phyloP scores from a whole-genome alignment of 2,888 invertebrate genomes.

The Caenorhabditis sinica region DNA sequence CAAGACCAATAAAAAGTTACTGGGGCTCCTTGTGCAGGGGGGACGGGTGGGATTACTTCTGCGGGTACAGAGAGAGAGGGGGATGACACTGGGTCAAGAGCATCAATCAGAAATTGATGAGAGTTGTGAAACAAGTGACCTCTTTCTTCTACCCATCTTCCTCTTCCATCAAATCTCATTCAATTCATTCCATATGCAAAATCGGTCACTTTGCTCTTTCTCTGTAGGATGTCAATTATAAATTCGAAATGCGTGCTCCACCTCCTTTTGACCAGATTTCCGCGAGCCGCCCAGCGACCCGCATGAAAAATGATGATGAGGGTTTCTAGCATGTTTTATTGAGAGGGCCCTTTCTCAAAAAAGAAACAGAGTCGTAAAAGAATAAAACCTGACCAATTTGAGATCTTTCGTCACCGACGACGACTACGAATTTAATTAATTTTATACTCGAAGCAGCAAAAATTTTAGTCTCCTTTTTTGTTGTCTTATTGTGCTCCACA shows the following conservation, averaged over 20 bases:
- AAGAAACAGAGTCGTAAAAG: constrained; percentile 4
- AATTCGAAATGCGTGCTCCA: constrained; percentile 41
- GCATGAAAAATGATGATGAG: constrained; percentile 28
- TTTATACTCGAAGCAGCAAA: constrained; percentile 20
- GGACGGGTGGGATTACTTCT: constrained; percentile 5
- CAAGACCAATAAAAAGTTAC: constrained; percentile 63
- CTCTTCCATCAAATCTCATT: neutral
- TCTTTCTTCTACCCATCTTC: neutral
- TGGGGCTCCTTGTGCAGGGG: constrained; percentile 24
- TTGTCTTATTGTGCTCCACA: constrained; percentile 11
- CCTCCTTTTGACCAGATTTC: constrained; percentile 30
- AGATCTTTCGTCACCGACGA: neutral
- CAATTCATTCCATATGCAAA: constrained; percentile 48
- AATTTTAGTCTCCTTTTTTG: constrained; percentile 25
- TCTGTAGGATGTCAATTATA: constrained; percentile 38
- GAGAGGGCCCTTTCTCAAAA: no score
- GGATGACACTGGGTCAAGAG: constrained; percentile 52
- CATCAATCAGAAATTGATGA: constrained; percentile 50
- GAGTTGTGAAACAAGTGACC: constrained; percentile 52
- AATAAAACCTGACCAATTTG: constrained; percentile 4
- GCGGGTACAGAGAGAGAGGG: neutral
- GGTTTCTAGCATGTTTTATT: no score
- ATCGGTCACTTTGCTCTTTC: constrained; percentile 33
- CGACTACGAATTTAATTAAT: constrained; percentile 50
- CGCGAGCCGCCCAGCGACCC: constrained; percentile 16